These are phyloP conservation scores for Odontophorus gujanensis DNA, from an alignment of 2,113 vertebrate genomes.

Conservation along the genomic window DNA sequence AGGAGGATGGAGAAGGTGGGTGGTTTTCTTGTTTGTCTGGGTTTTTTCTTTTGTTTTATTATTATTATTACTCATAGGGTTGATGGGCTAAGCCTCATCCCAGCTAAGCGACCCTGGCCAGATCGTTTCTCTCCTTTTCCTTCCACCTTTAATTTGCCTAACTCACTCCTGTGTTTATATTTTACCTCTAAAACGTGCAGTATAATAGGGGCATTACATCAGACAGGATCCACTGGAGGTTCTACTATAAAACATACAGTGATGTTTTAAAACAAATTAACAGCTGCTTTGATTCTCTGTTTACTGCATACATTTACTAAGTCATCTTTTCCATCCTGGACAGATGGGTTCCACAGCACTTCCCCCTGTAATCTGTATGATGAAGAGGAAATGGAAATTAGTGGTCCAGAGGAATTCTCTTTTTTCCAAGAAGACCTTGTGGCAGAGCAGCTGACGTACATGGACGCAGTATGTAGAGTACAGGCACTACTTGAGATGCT, in stretches of 20 bases:
- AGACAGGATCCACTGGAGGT: background rate
- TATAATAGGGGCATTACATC: background rate
- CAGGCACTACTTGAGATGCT: background rate
- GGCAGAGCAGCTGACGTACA: conserved; percentile 95
- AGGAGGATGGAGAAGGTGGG: background rate
- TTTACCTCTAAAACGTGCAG: background rate
- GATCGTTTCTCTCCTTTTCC: background rate
- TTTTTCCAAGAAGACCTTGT: conserved; percentile 87
- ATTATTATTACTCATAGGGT: background rate
- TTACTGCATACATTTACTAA: background rate
- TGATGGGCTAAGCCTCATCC: background rate
- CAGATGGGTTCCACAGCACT: conserved; percentile 82
- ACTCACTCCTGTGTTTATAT: background rate
- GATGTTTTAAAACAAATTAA: background rate
- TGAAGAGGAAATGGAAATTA: conserved; percentile 84
- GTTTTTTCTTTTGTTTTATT: background rate
- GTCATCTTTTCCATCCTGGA: background rate
- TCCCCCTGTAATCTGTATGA: conserved; percentile 79
- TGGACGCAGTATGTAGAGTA: conserved; percentile 88
- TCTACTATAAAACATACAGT: background rate
- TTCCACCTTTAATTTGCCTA: background rate
- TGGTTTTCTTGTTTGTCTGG: background rate
- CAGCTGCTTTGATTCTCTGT: conserved; percentile 10
- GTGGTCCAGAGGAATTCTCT: conserved; percentile 85
- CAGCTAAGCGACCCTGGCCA: background rate